A percentile compares a stretch with the other conserved stretches of the same genome.
Evolutionary conservation across 2,797 vertebrate genomes (phyloP).

Genomic region (Gallinago stenura): DNA sequence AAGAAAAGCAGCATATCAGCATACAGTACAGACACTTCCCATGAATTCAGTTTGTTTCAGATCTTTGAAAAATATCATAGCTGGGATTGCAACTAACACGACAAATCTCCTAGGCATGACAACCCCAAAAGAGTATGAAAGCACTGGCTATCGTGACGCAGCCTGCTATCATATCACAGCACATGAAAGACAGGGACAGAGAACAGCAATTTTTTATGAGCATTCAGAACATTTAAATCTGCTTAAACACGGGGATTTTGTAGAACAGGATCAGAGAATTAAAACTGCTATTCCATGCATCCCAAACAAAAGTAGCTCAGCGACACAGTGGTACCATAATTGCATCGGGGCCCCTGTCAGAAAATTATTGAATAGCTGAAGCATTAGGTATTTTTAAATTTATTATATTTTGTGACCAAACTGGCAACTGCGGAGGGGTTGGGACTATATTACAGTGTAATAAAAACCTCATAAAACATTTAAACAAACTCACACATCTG

Average conservation of each 20-base stretch:
- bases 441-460: constrained; percentile 66
- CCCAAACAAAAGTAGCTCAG: constrained; percentile 33
- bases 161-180: neutral
- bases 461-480: constrained; percentile 77
- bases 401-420: constrained; percentile 70
- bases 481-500: constrained; percentile 79
- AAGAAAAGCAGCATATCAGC: neutral
- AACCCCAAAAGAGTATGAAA: neutral
- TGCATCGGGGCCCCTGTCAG: constrained; percentile 21
- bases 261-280: neutral
- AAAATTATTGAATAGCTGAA: constrained; percentile 65
- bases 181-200: neutral
- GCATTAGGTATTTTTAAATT: constrained; percentile 71
- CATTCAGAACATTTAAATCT: neutral
- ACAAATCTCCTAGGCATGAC: neutral
- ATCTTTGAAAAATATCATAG: neutral
- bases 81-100: neutral
- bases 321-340: neutral
- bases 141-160: neutral
- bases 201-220: neutral
- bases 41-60: neutral
- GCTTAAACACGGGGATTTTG: neutral
- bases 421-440: constrained; percentile 70
- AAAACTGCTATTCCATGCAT: neutral
- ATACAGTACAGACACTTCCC: neutral